Evolutionary conservation across 2,888 invertebrate species (phyloP).

Genomic region (Cactoblastis cactorum): DNA sequence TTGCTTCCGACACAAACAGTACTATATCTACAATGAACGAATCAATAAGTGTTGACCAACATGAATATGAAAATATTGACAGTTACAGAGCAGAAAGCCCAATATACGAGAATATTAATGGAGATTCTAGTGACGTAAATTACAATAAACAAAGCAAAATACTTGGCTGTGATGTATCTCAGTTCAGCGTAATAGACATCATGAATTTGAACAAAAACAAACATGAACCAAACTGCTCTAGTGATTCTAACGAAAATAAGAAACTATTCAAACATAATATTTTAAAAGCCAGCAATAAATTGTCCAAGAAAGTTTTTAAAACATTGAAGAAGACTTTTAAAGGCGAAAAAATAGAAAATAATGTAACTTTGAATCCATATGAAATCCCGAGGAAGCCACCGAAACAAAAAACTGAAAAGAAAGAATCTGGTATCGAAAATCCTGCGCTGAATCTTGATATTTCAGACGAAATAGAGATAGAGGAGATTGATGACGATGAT

Average conservation of each 20-base stretch:
- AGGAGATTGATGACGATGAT: constrained; percentile 50
- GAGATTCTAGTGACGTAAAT: constrained; percentile 37
- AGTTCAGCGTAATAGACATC: constrained; percentile 64
- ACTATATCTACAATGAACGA: constrained; percentile 69
- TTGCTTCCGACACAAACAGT: constrained; percentile 59
- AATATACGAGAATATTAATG: constrained; percentile 60
- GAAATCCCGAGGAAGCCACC: constrained; percentile 65
- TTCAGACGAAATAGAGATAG: constrained; percentile 71
- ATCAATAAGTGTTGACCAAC: constrained; percentile 40
- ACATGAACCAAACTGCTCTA: constrained; percentile 42
- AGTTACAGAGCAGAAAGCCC: constrained; percentile 58
- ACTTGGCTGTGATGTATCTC: constrained; percentile 67
- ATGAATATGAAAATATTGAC: constrained; percentile 67
- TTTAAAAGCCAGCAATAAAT: constrained; percentile 58
- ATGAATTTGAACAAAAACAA: constrained; percentile 61
- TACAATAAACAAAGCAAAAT: constrained; percentile 72
- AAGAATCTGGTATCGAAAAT: constrained; percentile 68
- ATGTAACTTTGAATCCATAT: constrained; percentile 60
- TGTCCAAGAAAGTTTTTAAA: constrained; percentile 68
- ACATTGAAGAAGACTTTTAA: constrained; percentile 69
- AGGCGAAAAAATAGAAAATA: constrained; percentile 53
- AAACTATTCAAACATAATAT: constrained; percentile 56
- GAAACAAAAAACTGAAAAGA: constrained; percentile 45
- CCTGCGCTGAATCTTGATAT: constrained; percentile 64
- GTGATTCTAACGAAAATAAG: constrained; percentile 58